Conservation (phyloP, 2,797 vertebrate species). For the Hapalemur alaotrensis region DNA sequence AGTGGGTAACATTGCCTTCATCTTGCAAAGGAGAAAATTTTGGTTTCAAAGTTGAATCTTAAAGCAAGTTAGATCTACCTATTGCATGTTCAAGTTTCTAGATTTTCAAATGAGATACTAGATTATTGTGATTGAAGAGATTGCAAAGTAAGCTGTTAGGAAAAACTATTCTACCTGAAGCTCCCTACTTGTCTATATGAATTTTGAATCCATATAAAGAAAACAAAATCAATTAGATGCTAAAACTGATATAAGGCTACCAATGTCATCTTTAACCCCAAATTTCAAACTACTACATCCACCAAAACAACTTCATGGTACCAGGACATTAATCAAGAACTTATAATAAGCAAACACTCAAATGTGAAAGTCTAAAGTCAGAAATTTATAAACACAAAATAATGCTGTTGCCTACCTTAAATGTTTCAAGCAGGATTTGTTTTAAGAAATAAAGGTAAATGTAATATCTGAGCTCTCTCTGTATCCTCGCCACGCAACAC, state of each 20-base stretch:
- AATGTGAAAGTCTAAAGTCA: not conserved
- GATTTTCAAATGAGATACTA: not conserved
- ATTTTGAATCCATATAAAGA: constrained; percentile 7
- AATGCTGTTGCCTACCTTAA: not conserved
- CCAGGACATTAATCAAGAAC: not conserved
- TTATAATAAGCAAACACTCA: not conserved
- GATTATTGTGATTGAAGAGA: not conserved
- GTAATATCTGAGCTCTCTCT: not conserved
- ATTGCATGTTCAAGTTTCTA: not conserved
- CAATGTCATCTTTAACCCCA: not conserved
- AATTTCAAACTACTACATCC: not conserved
- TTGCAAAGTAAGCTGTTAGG: not conserved
- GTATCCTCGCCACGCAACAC: not conserved
- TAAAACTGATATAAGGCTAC: not conserved
- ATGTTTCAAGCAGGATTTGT: not conserved
- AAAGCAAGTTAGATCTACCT: not conserved
- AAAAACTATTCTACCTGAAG: not conserved
- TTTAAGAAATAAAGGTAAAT: not conserved
- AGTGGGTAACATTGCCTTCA: not conserved
- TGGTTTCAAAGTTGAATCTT: not conserved
- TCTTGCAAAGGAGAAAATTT: not conserved
- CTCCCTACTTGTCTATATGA: not conserved
- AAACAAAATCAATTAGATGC: not conserved
- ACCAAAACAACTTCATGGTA: not conserved
- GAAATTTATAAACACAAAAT: not conserved